A percentile compares a stretch with the other conserved stretches of the same genome.
Evolutionary conservation across 2,113 vertebrate species (phyloP).

Genomic region (Garra rufa): DNA sequence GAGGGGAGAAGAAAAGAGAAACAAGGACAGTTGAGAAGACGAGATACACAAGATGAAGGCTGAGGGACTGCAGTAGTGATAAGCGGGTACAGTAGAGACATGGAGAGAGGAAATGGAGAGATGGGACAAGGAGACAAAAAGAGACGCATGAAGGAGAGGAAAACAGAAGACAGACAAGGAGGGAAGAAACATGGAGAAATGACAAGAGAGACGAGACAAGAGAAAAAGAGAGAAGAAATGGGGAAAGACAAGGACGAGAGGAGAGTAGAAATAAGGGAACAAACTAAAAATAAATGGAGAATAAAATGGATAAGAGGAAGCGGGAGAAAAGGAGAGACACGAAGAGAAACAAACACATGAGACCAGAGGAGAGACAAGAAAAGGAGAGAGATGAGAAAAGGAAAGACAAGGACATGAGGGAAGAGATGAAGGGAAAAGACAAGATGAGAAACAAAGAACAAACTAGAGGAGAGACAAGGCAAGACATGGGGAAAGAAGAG

Average conservation of each 20-base stretch:
- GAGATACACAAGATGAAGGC: background rate
- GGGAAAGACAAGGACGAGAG: background rate
- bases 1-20: background rate
- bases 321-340: background rate
- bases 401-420: background rate
- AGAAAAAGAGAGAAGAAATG: too few relatives aligned
- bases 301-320: too few relatives aligned
- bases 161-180: background rate
- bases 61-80: background rate
- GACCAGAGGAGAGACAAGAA: background rate
- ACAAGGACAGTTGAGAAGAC: background rate
- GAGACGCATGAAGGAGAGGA: background rate
- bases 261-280: too few relatives aligned
- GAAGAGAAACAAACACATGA: background rate
- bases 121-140: background rate
- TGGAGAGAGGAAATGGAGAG: background rate
- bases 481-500: background rate
- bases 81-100: background rate
- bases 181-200: background rate
- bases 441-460: background rate
- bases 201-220: too few relatives aligned
- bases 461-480: background rate
- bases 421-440: background rate
- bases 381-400: background rate
- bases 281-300: background rate